A percentile compares a stretch with the other conserved stretches of the same genome.
phyloP scores from a whole-genome alignment of 2,888 invertebrate genomes.

The Apotomis turbidana region DNA sequence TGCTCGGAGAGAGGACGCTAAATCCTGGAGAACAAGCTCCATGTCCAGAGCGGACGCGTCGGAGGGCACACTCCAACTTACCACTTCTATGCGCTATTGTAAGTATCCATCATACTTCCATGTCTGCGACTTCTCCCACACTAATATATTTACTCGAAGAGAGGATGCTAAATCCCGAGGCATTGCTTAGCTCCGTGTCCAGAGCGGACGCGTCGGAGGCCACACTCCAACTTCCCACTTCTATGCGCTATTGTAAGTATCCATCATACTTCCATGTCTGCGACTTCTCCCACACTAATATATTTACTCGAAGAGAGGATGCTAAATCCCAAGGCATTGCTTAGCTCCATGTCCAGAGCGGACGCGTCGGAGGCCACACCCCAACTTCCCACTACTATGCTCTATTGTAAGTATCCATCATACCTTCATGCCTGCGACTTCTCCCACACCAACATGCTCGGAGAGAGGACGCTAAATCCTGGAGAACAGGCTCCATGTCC shows the following conservation, averaged over 20 bases:
- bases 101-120: slow-evolving; percentile 52
- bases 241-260: slow-evolving; percentile 67
- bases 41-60: slow-evolving; percentile 62
- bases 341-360: slow-evolving; percentile 62
- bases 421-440: slow-evolving; percentile 73
- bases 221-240: slow-evolving; percentile 59
- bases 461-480: slow-evolving; percentile 64
- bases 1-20: slow-evolving; percentile 73
- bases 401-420: slow-evolving; percentile 57
- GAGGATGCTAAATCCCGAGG: slow-evolving; percentile 63
- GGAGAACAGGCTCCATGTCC: slow-evolving; percentile 71
- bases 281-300: slow-evolving; percentile 79
- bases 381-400: slow-evolving; percentile 66
- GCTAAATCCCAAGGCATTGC: slow-evolving; percentile 57
- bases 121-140: slow-evolving; percentile 79
- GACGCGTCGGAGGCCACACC: slow-evolving; percentile 54
- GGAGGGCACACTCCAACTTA: slow-evolving; percentile 57
- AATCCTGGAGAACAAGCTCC: slow-evolving; percentile 60
- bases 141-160: slow-evolving; percentile 79
- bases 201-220: slow-evolving; percentile 55
- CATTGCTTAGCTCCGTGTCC: slow-evolving; percentile 69
- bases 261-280: slow-evolving; percentile 62
- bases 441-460: slow-evolving; percentile 79
- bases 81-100: slow-evolving; percentile 70
- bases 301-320: slow-evolving; percentile 76